A percentile compares a stretch with the other conserved stretches of the same genome.
Evolutionary conservation across 2,797 vertebrate species (phyloP).

Genomic region (Sebastes nivosus): DNA sequence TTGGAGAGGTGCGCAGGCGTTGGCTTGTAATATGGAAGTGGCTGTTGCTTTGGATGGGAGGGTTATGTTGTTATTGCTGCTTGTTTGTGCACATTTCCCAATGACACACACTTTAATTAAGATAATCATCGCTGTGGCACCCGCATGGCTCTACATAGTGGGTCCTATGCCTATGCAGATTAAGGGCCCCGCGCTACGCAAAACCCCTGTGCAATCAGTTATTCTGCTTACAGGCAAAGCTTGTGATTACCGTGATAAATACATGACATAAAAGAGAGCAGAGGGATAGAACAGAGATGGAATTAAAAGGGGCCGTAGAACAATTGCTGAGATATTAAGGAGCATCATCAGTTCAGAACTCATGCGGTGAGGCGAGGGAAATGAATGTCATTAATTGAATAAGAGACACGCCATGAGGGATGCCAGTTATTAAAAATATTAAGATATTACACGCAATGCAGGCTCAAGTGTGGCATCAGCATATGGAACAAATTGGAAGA

Average conservation of each 20-base stretch:
- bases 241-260: conserved; percentile 76
- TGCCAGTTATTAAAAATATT: conserved; percentile 55
- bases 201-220: conserved; percentile 57
- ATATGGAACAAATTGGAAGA: conserved; percentile 2
- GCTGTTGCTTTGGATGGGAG: conserved; percentile 44
- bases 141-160: conserved; percentile 54
- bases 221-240: conserved; percentile 63
- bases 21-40: conserved; percentile 30
- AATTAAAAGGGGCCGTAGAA: conserved; percentile 49
- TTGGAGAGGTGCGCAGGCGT: conserved; percentile 4
- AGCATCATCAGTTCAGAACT: conserved; percentile 49
- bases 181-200: conserved; percentile 29
- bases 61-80: conserved; percentile 65
- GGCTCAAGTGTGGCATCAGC: background rate
- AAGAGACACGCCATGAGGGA: conserved; percentile 39
- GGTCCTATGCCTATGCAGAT: conserved; percentile 62
- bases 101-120: conserved; percentile 81
- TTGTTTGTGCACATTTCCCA: conserved; percentile 76
- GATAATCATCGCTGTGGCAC: conserved; percentile 74
- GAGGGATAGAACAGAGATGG: conserved; percentile 19
- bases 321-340: conserved; percentile 60
- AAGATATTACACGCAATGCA: conserved; percentile 10
- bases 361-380: conserved; percentile 32
- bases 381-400: conserved; percentile 67
- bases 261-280: conserved; percentile 65